These are phyloP conservation scores for Stomorhina lunata DNA, from an alignment of 2,888 invertebrate genomes.

Conservation along the genomic window DNA sequence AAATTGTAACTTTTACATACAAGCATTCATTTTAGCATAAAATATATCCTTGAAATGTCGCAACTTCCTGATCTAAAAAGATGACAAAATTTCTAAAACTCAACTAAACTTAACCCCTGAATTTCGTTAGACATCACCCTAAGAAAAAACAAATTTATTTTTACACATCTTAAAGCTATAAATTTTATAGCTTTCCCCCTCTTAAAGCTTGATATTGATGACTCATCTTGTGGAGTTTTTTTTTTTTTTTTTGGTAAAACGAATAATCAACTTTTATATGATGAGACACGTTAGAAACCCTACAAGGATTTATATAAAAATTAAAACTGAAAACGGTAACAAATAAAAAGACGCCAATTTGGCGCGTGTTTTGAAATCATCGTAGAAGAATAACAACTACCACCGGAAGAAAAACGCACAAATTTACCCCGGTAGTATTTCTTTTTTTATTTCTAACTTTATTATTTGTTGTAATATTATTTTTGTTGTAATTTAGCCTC, in stretches of 20 bases:
- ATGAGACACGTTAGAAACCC: slow-evolving; percentile 55
- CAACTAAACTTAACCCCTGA: slow-evolving; percentile 8
- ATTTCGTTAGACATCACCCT: slow-evolving; percentile 11
- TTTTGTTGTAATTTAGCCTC: background rate
- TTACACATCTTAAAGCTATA: background rate
- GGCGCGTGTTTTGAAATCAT: slow-evolving; percentile 35
- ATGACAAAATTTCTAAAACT: background rate
- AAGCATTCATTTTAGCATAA: background rate
- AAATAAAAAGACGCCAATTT: slow-evolving; percentile 51
- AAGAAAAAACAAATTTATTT: too few relatives aligned
- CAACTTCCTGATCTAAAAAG: background rate
- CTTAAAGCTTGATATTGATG: background rate
- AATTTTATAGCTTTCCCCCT: background rate
- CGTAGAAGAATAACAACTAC: background rate
- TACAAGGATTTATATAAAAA: slow-evolving; percentile 53
- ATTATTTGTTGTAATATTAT: background rate
- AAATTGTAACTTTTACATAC: background rate
- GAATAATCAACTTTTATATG: slow-evolving; percentile 20
- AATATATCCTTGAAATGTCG: slow-evolving; percentile 38
- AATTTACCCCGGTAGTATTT: slow-evolving; percentile 33
- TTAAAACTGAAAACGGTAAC: background rate
- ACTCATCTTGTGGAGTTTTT: slow-evolving; percentile 24
- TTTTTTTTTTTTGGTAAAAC: too few relatives aligned
- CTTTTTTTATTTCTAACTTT: slow-evolving; percentile 2
- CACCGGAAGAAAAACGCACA: background rate